A percentile compares a stretch with the other conserved stretches of the same genome.
Evolutionary conservation across 2,797 vertebrate species (phyloP).

Genomic region (Rhabdophis nuchalis): DNA sequence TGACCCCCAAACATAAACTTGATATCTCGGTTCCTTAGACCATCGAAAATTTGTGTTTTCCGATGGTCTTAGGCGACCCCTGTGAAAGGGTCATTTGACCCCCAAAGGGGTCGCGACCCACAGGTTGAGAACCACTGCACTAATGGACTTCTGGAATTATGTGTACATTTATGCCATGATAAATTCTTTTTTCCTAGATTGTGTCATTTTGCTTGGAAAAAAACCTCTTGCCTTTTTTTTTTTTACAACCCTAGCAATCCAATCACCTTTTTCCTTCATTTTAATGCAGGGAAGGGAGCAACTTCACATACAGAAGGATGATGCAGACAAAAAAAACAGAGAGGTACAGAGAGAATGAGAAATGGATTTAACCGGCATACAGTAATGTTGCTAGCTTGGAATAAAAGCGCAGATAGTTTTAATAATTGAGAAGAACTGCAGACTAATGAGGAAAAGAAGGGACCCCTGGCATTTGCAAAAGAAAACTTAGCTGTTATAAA

Average conservation of each 20-base stretch:
- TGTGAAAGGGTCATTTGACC: too few relatives aligned
- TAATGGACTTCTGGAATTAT: background rate
- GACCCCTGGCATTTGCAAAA: background rate
- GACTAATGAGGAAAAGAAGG: background rate
- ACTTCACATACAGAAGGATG: background rate
- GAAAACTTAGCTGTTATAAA: constrained; percentile 3
- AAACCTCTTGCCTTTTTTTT: background rate
- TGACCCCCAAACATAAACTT: too few relatives aligned
- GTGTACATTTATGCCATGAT: background rate
- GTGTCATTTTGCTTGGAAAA: background rate
- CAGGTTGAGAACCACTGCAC: too few relatives aligned
- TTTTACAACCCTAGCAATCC: background rate
- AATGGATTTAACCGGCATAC: background rate
- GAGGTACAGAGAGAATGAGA: background rate
- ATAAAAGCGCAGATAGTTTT: background rate
- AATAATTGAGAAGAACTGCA: background rate
- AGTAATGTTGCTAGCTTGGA: background rate
- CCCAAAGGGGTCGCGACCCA: too few relatives aligned
- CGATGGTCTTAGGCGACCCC: too few relatives aligned
- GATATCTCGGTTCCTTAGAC: too few relatives aligned
- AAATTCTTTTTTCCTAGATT: background rate
- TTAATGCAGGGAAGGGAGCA: background rate
- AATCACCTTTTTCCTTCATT: background rate
- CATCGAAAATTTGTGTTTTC: too few relatives aligned
- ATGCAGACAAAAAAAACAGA: background rate